A percentile compares a stretch with the other conserved stretches of the same genome.
phyloP scores from a whole-genome alignment of 2,888 invertebrate genomes.

The Slavum lentiscoides region DNA sequence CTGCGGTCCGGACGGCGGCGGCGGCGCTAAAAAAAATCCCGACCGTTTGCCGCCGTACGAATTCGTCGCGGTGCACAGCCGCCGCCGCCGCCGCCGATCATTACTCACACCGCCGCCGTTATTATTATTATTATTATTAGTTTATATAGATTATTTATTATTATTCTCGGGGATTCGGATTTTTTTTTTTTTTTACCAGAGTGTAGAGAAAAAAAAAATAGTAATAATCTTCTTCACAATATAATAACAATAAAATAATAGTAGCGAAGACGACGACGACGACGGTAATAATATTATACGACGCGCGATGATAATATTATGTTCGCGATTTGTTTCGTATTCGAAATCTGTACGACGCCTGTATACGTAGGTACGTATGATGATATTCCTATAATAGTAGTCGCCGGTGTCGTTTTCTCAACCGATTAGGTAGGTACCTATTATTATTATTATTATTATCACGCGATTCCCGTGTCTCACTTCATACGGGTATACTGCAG shows the following conservation, averaged over 20 bases:
- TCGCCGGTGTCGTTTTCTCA: neutral
- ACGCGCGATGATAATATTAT: too few relatives aligned
- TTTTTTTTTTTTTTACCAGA: neutral
- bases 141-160: too few relatives aligned
- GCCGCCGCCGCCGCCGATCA: conserved; percentile 4
- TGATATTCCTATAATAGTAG: too few relatives aligned
- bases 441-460: neutral
- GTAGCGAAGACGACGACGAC: too few relatives aligned
- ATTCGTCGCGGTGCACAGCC: conserved; percentile 44
- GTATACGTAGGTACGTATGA: neutral
- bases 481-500: too few relatives aligned
- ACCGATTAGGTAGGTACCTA: conserved; percentile 6
- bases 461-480: neutral
- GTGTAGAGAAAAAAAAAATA: conserved; percentile 1
- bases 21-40: conserved; percentile 5
- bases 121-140: neutral
- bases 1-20: conserved; percentile 34
- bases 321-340: conserved; percentile 38
- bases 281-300: too few relatives aligned
- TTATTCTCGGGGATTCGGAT: too few relatives aligned
- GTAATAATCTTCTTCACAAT: too few relatives aligned
- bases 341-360: conserved; percentile 18
- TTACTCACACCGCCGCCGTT: neutral
- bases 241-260: too few relatives aligned
- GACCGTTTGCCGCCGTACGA: conserved; percentile 23